A percentile compares a stretch with the other conserved stretches of the same genome.
Conservation (phyloP, 2,113 vertebrate genomes). For the Rhombomys opimus region DNA sequence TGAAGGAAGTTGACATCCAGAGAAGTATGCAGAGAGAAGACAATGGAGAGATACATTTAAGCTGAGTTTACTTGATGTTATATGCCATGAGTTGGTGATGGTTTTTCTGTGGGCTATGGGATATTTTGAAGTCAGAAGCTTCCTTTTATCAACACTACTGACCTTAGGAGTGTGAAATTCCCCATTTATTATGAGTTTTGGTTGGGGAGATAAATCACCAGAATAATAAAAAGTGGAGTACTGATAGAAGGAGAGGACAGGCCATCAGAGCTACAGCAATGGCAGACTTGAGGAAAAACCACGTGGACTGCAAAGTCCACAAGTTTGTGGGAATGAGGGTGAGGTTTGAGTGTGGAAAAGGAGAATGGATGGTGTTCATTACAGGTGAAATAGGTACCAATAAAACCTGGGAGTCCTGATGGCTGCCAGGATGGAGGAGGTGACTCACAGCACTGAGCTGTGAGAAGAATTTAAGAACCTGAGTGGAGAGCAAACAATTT, state of each 20-base stretch:
- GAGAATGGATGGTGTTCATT: not conserved
- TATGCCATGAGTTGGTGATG: not conserved
- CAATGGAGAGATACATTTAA: not conserved
- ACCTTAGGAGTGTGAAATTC: not conserved
- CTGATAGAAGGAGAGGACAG: not conserved
- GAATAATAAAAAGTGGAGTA: not conserved
- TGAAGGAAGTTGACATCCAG: not conserved
- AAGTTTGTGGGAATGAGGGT: not conserved
- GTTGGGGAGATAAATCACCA: not conserved
- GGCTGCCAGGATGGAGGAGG: fast-evolving
- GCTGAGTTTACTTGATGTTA: not conserved
- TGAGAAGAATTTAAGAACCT: not conserved
- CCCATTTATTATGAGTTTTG: not conserved
- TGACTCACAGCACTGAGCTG: fast-evolving
- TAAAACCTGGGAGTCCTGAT: not conserved
- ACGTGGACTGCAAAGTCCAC: fast-evolving
- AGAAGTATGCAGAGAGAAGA: not conserved
- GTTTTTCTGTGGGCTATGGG: not conserved
- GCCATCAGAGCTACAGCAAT: too few relatives aligned
- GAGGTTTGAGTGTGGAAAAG: not conserved
- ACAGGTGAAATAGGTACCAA: not conserved
- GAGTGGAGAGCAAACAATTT: not conserved
- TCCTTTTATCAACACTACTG: not conserved
- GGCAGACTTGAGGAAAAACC: not conserved
- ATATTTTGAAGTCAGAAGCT: not conserved